Conservation (phyloP, 2,797 vertebrate species). For the Erpetoichthys calabaricus region DNA sequence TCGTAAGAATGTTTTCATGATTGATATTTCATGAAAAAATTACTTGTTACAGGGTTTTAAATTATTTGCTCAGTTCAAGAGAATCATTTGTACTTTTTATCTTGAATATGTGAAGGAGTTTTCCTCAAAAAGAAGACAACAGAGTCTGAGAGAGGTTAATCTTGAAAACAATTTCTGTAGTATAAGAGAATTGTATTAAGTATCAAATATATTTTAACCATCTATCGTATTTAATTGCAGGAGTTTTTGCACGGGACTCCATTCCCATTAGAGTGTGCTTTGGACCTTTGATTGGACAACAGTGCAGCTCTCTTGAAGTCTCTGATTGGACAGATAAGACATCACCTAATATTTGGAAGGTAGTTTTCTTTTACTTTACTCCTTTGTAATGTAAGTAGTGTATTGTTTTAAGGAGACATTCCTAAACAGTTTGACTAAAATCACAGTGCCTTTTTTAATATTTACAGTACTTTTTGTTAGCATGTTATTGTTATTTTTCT, state of each 20-base stretch:
- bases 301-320: slow-evolving; percentile 82
- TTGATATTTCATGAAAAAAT: too few relatives aligned
- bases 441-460: too few relatives aligned
- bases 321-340: slow-evolving; percentile 88
- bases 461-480: too few relatives aligned
- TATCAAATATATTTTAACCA: background rate
- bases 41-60: too few relatives aligned
- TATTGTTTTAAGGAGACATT: background rate
- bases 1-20: too few relatives aligned
- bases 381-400: too few relatives aligned
- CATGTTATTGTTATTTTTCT: too few relatives aligned
- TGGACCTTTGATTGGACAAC: slow-evolving; percentile 86
- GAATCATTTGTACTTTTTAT: too few relatives aligned
- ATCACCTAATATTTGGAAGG: slow-evolving; percentile 89
- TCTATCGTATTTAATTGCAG: slow-evolving; percentile 32
- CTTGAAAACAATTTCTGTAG: background rate
- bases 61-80: too few relatives aligned
- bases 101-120: too few relatives aligned
- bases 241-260: slow-evolving; percentile 77
- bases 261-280: slow-evolving; percentile 89
- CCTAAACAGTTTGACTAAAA: background rate
- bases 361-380: slow-evolving; percentile 28
- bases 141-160: too few relatives aligned
- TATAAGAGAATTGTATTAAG: background rate
- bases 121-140: too few relatives aligned